Evolutionary conservation across 2,797 vertebrate genomes (phyloP), one percentile per base, ranked within the genome.

Genomic region (Loriculus beryllinus): DNA sequence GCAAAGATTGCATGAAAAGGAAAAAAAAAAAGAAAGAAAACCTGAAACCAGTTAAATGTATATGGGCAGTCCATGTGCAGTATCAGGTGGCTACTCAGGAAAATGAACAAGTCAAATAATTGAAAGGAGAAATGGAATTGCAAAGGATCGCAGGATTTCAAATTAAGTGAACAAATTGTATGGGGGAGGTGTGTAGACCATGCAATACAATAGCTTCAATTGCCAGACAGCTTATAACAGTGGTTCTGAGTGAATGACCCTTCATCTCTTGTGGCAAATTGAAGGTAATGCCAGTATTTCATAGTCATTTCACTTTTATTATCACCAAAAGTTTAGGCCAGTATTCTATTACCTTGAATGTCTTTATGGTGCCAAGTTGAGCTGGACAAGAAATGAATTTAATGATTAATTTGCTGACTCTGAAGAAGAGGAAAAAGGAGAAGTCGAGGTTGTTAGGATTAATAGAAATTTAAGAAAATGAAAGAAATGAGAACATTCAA

Each of bases 221-320:
- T 87, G 72, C 45, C 62, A 95, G 81, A 90, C 52, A 75, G 57
- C 43, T 87, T 92, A 20, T 82, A 91, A 54, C 14, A 57, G 78
- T 69, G 59, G n/a, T 77, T 94, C 79, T 93, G 69, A 85, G 42
- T 89, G 81, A 96, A 92, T 68, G 65, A 39, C 22, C 57, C 71
- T 89, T 87, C 87, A 92, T 94, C 48, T 96, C 40, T 57, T 91
- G 89, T 91, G 82, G 70, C 84, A 96, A 93, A 90, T 65, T 88
- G 81, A 82, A 86, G 75, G 84, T 94, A 95, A 93, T 90, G 31
- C 16, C 68, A 68, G 68, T 74, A 76, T 92, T 93, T 95, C 78
- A 39, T 82, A 91, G 91, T 77, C 31, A 78, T 93, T 94, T 92
- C 45, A 49, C 65, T 92, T 95, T 77, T 85, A 80, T 87, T 87